Conservation (phyloP, 2,797 vertebrate species). For the Cossypha dichroa region DNA sequence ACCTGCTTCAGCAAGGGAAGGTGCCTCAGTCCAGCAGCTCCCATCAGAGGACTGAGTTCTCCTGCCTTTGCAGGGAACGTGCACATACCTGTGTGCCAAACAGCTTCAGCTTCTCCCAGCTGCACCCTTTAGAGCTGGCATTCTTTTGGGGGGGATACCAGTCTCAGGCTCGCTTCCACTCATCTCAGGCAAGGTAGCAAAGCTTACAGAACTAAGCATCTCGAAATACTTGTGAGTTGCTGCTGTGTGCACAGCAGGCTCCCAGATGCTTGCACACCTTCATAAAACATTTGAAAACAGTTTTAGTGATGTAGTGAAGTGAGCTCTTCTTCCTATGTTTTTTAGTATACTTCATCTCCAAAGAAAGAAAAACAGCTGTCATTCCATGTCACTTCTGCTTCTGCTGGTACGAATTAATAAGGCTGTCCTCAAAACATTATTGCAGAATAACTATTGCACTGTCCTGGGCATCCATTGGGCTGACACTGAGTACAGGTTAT, state of each 20-base stretch:
- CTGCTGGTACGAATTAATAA: neutral
- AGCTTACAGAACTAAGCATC: neutral
- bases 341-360: neutral
- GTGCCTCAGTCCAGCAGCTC: neutral
- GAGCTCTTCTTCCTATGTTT: neutral
- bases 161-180: neutral
- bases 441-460: neutral
- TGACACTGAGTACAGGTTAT: neutral
- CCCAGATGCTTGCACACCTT: neutral
- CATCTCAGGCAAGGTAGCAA: neutral
- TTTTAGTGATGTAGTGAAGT: neutral
- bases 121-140: neutral
- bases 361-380: neutral
- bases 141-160: neutral
- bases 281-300: neutral
- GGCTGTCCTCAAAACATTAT: neutral
- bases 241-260: neutral
- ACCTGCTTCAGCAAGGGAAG: neutral
- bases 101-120: neutral
- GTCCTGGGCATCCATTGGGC: neutral
- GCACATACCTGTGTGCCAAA: accelerated
- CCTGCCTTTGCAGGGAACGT: neutral
- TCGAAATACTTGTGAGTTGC: neutral
- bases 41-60: neutral
- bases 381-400: neutral